phyloP scores from a whole-genome alignment of 2,797 vertebrate species.

The Thamnophis elegans region DNA sequence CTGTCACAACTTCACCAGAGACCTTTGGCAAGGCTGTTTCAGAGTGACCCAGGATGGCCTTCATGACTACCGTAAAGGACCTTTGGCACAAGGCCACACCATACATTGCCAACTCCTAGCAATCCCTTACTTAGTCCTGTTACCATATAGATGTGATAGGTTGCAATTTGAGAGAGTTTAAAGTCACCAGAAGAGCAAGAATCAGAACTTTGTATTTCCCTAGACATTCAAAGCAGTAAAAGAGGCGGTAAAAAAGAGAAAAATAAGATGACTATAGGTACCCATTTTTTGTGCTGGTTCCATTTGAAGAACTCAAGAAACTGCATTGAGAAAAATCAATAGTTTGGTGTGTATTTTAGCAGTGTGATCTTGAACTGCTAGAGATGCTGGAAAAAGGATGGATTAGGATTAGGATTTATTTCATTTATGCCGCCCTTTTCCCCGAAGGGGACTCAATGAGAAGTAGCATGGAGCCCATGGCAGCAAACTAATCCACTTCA shows the following conservation, averaged over 20 bases:
- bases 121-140: background rate
- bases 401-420: no score
- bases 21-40: background rate
- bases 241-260: background rate
- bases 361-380: background rate
- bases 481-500: background rate
- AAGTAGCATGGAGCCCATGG: background rate
- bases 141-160: background rate
- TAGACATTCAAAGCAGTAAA: background rate
- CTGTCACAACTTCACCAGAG: background rate
- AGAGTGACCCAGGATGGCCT: background rate
- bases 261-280: background rate
- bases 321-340: background rate
- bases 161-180: background rate
- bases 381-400: background rate
- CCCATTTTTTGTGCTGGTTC: background rate
- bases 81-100: background rate
- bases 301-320: background rate
- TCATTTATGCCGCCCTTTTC: no score
- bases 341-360: background rate
- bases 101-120: background rate
- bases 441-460: no score
- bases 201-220: background rate
- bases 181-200: background rate
- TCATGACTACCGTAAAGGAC: background rate